These are phyloP conservation scores for Triops cancriformis DNA, from an alignment of 1,140 invertebrate genomes.

Conservation along the genomic window DNA sequence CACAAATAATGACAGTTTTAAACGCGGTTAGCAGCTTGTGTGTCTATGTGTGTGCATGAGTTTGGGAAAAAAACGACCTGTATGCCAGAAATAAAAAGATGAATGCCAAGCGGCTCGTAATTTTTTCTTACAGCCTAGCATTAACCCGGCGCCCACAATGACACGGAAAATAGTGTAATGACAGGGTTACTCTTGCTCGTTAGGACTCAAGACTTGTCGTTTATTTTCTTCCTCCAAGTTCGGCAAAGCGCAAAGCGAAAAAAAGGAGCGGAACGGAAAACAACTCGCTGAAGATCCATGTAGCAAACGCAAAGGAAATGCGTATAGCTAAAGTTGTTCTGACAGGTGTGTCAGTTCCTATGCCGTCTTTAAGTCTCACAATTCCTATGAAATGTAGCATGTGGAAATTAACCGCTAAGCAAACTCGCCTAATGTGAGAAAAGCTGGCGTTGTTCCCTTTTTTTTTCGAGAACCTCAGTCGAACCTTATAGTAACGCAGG, in stretches of 20 bases:
- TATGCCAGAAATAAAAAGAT: not conserved
- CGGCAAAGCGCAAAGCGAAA: not conserved
- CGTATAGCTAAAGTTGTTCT: not conserved
- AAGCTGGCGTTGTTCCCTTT: not conserved
- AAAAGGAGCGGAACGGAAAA: not conserved
- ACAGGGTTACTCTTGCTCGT: not conserved
- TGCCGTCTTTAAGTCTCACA: not conserved
- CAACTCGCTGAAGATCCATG: not conserved
- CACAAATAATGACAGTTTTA: slow-evolving; percentile 2
- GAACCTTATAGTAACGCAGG: not conserved
- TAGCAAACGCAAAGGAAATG: not conserved
- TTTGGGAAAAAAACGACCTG: not conserved
- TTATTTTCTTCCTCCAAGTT: not conserved
- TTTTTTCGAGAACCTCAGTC: not conserved
- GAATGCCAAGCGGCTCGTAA: slow-evolving; percentile 12
- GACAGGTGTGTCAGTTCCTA: not conserved
- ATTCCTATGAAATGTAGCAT: slow-evolving; percentile 7
- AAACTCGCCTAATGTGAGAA: slow-evolving; percentile 10
- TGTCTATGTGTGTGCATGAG: not conserved
- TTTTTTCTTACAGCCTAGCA: slow-evolving; percentile 10
- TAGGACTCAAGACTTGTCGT: not conserved
- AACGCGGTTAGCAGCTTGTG: slow-evolving; percentile 12
- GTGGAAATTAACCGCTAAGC: slow-evolving; percentile 2
- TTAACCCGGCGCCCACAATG: slow-evolving; percentile 2
- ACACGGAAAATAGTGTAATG: slow-evolving; percentile 6